Evolutionary conservation across 2,888 invertebrate species (phyloP), one percentile per base, ranked within the genome.

Genomic region (Diarsia dahlii): DNA sequence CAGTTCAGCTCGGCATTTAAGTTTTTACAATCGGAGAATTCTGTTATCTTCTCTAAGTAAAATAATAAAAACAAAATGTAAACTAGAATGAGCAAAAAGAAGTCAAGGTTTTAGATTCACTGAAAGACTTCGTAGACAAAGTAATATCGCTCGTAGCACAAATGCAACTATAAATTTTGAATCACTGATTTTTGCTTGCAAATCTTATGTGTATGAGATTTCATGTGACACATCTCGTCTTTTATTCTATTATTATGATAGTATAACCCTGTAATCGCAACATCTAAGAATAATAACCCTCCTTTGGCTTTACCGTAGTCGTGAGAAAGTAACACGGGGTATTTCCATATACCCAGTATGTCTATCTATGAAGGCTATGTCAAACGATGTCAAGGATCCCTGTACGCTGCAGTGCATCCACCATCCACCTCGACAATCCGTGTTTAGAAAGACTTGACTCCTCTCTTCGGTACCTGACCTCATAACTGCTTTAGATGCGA

Each of bases 331-430:
- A 48, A 69, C 18, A 72, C 52, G 20, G 56, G 23, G 54, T 71
- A 15, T 68, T 50, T 62, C 39, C 58, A 63, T 28, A 28, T 74
- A 62, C 2, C 45, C 74, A 75, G 75, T 80, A 69, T 71, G 72
- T 66, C 76, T 82, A 82, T 46, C 70, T 67, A 63, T 45, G 75
- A 69, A 76, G 80, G 45, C 80, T 80, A 80, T 81, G 83, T 79
- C 86, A 81, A 93, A 93, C 85, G 84, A 81, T 94, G 95, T 94
- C 94, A 94, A 94, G 94, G 94, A 93, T 91, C 90, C 87, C 81
- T 81, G 85, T 82, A 79, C 84, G 63, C 66, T 76, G 81, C 66
- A 73, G 73, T 66, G 75, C 89, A 89, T 90, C 91, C 87, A 90
- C 89, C 89, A 89, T 90, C 91, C 87, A 90, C 89, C 88, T 82